A percentile compares a stretch with the other conserved stretches of the same genome.
Conservation (phyloP, 2,797 vertebrate species). For the Kryptopterus vitreolus region DNA sequence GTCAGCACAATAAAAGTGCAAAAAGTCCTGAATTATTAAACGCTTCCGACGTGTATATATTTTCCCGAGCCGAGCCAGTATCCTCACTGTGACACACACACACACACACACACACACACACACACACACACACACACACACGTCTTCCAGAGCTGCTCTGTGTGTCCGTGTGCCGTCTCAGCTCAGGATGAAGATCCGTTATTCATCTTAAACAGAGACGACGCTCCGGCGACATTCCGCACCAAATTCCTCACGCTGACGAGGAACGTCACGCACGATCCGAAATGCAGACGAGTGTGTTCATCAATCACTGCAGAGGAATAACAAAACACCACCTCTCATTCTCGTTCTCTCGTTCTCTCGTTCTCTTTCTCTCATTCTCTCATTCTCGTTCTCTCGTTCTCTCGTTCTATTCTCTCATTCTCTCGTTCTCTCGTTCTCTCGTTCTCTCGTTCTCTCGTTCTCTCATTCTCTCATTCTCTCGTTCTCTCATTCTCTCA, state of each 20-base stretch:
- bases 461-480: background rate
- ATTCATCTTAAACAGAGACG: conserved; percentile 42
- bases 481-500: background rate
- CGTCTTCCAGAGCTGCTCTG: conserved; percentile 20
- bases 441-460: background rate
- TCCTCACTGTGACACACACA: background rate
- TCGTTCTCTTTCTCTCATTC: background rate
- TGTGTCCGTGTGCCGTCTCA: background rate
- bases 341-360: background rate
- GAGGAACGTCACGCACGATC: conserved; percentile 20
- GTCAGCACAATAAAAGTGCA: conserved; percentile 17
- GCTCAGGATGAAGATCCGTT: conserved; percentile 40
- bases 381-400: background rate
- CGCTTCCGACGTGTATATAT: conserved; percentile 19
- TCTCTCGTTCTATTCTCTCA: too few relatives aligned
- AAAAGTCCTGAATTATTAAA: conserved; percentile 40
- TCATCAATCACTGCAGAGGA: conserved; percentile 30
- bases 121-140: too few relatives aligned
- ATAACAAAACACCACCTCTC: conserved; percentile 23
- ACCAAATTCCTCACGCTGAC: conserved; percentile 39
- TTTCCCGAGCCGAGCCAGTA: conserved; percentile 17
- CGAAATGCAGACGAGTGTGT: too few relatives aligned
- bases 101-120: too few relatives aligned
- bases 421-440: background rate
- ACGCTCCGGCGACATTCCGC: conserved; percentile 3